Percentiles rank a stretch among this genome's conserved stretches.
These are phyloP conservation scores for Podarcis muralis DNA, from an alignment of 2,113 vertebrate species.

Conservation along the genomic window DNA sequence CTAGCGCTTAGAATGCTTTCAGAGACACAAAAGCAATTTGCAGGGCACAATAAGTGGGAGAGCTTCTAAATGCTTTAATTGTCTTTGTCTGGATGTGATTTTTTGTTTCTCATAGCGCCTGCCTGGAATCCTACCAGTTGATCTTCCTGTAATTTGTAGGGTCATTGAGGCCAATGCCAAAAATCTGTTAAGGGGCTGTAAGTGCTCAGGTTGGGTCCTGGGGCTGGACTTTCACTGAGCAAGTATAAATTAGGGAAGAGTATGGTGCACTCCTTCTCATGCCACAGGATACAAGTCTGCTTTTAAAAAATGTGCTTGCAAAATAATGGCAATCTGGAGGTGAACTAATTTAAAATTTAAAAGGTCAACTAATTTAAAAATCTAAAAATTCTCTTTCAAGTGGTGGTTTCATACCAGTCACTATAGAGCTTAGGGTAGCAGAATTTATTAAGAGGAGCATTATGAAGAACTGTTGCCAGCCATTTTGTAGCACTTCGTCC, in stretches of 20 bases:
- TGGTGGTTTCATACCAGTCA: background rate
- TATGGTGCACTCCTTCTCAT: background rate
- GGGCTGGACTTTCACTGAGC: background rate
- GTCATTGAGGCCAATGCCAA: background rate
- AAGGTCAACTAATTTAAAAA: background rate
- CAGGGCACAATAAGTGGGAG: background rate
- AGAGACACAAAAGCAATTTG: slow-evolving; percentile 12
- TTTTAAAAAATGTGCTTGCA: background rate
- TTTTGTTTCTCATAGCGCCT: background rate
- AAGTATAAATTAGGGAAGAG: background rate
- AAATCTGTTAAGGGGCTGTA: background rate
- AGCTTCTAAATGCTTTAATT: slow-evolving; percentile 27
- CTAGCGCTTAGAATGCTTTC: slow-evolving; percentile 34
- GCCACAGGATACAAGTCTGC: background rate
- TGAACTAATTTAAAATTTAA: background rate
- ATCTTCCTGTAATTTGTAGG: background rate
- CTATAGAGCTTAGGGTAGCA: background rate
- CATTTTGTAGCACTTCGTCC: background rate
- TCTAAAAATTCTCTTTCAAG: background rate
- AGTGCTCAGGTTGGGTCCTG: background rate
- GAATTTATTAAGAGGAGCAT: background rate
- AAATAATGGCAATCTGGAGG: too few species aligned
- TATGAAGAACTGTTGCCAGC: background rate
- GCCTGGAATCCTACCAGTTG: slow-evolving; percentile 23
- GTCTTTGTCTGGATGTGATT: background rate